Conservation (phyloP, 2,888 invertebrate genomes). For the Trichopoda pennipes region DNA sequence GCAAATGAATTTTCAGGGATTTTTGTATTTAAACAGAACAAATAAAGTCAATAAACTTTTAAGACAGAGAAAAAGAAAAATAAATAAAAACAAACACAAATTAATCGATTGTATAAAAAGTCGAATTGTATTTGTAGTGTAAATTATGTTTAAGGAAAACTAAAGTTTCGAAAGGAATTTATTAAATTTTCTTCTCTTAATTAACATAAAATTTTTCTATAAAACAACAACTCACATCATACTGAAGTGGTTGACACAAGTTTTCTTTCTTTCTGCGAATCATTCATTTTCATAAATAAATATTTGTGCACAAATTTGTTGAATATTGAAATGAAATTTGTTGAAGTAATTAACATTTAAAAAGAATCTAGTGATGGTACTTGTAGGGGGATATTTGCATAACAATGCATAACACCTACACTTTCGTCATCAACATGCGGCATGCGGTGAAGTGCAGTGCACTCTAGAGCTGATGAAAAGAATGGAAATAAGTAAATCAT, state of each 20-base stretch:
- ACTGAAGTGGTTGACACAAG: not conserved
- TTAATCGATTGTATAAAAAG: slow-evolving; percentile 19
- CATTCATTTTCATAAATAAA: slow-evolving; percentile 59
- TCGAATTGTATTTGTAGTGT: slow-evolving; percentile 37
- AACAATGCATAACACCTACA: slow-evolving; percentile 44
- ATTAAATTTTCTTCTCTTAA: too few relatives aligned
- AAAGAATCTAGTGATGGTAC: slow-evolving; percentile 3
- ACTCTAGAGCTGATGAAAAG: not conserved
- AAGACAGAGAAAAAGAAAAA: not conserved
- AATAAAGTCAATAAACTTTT: slow-evolving; percentile 39
- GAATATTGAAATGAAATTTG: slow-evolving; percentile 50
- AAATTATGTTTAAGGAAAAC: too few relatives aligned
- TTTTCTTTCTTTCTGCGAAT: slow-evolving; percentile 18
- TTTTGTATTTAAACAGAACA: slow-evolving; percentile 51
- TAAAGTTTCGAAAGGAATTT: too few relatives aligned
- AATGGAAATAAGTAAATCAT: not conserved
- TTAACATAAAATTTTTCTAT: too few relatives aligned
- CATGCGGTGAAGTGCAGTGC: not conserved
- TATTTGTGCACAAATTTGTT: slow-evolving; percentile 25
- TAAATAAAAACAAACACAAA: slow-evolving; percentile 20
- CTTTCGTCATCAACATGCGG: slow-evolving; percentile 12
- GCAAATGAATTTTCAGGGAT: slow-evolving; percentile 41
- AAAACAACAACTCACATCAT: too few relatives aligned
- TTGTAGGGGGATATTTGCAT: slow-evolving; percentile 36
- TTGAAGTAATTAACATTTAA: slow-evolving; percentile 56